Evolutionary conservation across 1,140 invertebrate species (phyloP), one percentile per base, ranked within the genome.

Genomic region (Trichonephila clavipes): DNA sequence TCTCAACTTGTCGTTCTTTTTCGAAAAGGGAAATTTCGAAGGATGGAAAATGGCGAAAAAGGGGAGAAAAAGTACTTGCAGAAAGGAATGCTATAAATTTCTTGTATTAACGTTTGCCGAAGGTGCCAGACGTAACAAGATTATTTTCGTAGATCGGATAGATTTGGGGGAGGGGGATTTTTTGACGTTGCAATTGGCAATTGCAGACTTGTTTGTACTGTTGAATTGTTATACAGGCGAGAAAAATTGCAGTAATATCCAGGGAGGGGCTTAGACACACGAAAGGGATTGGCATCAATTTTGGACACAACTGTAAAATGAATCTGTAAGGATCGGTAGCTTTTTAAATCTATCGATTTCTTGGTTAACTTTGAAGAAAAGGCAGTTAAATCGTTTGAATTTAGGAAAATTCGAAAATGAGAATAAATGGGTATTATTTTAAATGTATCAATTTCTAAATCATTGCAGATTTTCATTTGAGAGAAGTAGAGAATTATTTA

Each of bases 21-120:
- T 51, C 7, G 72, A 40, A 77, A 77, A 40, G 72, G 4, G 72
- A 77, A 77, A 77, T 34, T 77, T 77, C 34, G 14, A 24, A 77
- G 24, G 72, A 77, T 24, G 28, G 72, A 18, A 77, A 40, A 40
- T 40, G 12, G 72, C 72, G 24, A 28, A 66, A 40, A 40, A 24
- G 64, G 62, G 64, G 7, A 66, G 24, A 66, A 19, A 66, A 66
- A 19, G 69, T 16, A 40, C 34, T 40, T 40, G 34, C 12, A 72
- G 69, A 34, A 72, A 72, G 28, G 69, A 72, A 72, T 24, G 69
- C 69, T 24, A 72, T 72, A 72, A 72, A 72, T 72, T 72, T 72
- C 69, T 72, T 28, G 24, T 34, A 72, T 72, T 72, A 72, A 24
- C 24, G 28, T 72, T 72, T 72, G 69, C 16, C 34, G 69, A 24